A percentile compares a stretch with the other conserved stretches of the same genome.
phyloP scores from a whole-genome alignment of 2,888 invertebrate species.

The Plusia festucae region DNA sequence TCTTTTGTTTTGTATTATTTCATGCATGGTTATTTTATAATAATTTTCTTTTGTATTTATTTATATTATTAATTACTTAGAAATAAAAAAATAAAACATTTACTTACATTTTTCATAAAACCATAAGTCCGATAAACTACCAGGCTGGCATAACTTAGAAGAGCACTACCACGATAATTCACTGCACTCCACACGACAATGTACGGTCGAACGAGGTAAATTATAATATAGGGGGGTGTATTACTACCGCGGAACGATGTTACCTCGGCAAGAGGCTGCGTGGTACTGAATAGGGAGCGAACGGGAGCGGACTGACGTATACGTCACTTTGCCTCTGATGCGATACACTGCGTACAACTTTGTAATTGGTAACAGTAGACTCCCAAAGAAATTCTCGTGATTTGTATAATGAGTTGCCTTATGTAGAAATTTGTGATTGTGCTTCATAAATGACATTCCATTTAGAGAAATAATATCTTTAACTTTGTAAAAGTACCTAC shows the following conservation, averaged over 20 bases:
- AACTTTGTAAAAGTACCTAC: too few species aligned
- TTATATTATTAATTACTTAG: not conserved
- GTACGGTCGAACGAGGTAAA: slow-evolving; percentile 46
- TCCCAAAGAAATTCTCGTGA: slow-evolving; percentile 25
- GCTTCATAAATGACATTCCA: not conserved
- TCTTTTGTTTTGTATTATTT: too few species aligned
- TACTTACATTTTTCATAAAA: slow-evolving; percentile 71
- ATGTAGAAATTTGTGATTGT: not conserved
- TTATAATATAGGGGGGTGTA: slow-evolving; percentile 39
- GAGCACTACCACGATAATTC: slow-evolving; percentile 69
- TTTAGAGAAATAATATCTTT: too few species aligned
- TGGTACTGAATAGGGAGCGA: slow-evolving; percentile 80
- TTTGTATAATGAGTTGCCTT: slow-evolving; percentile 29
- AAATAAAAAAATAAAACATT: not conserved
- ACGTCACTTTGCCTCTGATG: slow-evolving; percentile 67
- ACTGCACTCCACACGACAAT: slow-evolving; percentile 83
- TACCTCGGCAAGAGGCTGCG: slow-evolving; percentile 81
- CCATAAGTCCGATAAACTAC: slow-evolving; percentile 55
- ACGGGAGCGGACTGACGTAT: slow-evolving; percentile 74
- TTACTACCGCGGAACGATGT: slow-evolving; percentile 62
- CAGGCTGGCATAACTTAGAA: slow-evolving; percentile 56
- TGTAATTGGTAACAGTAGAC: slow-evolving; percentile 47
- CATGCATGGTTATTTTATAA: too few species aligned
- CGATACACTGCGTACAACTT: slow-evolving; percentile 71
- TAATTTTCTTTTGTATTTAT: too few species aligned